Conservation (phyloP, 1,140 invertebrate genomes). For the Andrena cerasifolii region DNA sequence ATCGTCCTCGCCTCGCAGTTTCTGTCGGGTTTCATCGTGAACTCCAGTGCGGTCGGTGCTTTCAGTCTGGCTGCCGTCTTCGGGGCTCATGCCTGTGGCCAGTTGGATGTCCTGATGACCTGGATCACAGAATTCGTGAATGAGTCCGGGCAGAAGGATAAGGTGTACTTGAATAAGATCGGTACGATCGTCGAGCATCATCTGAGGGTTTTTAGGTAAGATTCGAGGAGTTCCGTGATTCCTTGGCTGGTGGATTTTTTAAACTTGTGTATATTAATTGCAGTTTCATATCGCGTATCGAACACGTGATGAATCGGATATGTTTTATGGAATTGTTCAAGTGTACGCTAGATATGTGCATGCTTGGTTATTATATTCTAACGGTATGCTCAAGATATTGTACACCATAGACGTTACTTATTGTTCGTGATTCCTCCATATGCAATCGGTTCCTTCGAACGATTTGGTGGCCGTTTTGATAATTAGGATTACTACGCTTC, state of each 20-base stretch:
- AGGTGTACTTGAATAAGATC: conserved; percentile 14
- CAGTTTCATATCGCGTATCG: conserved; percentile 66
- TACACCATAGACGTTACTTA: no score
- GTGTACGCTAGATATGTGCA: conserved; percentile 70
- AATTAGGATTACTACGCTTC: no score
- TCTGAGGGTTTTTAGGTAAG: conserved; percentile 47
- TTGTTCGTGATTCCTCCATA: no score
- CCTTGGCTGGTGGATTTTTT: no score
- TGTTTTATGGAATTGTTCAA: conserved; percentile 68
- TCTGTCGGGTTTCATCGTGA: conserved; percentile 42
- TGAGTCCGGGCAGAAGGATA: conserved; percentile 46
- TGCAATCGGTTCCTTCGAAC: no score
- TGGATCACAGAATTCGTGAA: conserved; percentile 35
- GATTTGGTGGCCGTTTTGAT: no score
- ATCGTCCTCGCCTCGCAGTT: conserved; percentile 45
- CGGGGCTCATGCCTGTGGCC: conserved; percentile 62
- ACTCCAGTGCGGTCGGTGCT: conserved; percentile 46
- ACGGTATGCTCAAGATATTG: conserved; percentile 67
- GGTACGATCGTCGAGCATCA: conserved; percentile 40
- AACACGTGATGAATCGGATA: conserved; percentile 61
- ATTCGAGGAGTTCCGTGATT: no score
- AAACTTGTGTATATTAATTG: no score
- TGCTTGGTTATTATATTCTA: conserved; percentile 70
- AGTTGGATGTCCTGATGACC: conserved; percentile 54
- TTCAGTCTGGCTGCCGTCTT: conserved; percentile 58